These are phyloP conservation scores for Silurus aristotelis DNA, from an alignment of 2,797 vertebrate genomes.

Conservation along the genomic window DNA sequence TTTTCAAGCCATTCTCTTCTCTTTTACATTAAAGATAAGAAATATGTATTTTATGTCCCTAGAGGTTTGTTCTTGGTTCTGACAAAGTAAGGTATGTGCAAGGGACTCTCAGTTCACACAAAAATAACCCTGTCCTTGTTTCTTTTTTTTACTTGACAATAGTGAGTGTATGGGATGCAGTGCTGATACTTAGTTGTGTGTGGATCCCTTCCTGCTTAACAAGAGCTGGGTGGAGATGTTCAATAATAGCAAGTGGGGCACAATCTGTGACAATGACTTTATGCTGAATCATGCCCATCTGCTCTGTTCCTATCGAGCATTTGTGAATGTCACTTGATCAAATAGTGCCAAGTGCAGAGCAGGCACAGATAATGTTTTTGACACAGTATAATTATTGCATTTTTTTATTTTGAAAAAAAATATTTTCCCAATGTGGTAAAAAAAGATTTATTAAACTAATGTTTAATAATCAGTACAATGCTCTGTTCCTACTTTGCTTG, in stretches of 20 bases:
- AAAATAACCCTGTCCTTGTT: neutral
- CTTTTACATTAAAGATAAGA: neutral
- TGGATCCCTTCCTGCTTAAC: too few relatives aligned
- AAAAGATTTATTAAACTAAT: neutral
- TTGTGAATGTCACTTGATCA: too few relatives aligned
- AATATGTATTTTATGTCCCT: neutral
- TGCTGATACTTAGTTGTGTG: constrained; percentile 68
- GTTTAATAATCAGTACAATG: too few relatives aligned
- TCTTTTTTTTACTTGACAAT: constrained; percentile 27
- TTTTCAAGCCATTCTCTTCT: neutral
- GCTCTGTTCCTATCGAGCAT: constrained; percentile 69
- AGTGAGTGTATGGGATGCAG: constrained; percentile 28
- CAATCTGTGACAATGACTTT: constrained; percentile 95
- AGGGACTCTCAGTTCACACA: too few relatives aligned
- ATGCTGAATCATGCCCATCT: constrained; percentile 86
- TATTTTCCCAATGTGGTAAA: neutral
- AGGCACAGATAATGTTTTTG: neutral
- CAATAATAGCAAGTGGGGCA: constrained; percentile 91
- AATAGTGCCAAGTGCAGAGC: too few relatives aligned
- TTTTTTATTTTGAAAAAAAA: too few relatives aligned
- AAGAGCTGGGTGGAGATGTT: constrained; percentile 78
- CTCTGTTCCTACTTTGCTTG: too few relatives aligned
- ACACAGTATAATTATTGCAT: neutral
- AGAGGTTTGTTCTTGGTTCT: neutral
- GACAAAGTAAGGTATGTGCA: too few relatives aligned